phyloP scores from a whole-genome alignment of 2,113 vertebrate genomes.

The Cromileptes altivelis region DNA sequence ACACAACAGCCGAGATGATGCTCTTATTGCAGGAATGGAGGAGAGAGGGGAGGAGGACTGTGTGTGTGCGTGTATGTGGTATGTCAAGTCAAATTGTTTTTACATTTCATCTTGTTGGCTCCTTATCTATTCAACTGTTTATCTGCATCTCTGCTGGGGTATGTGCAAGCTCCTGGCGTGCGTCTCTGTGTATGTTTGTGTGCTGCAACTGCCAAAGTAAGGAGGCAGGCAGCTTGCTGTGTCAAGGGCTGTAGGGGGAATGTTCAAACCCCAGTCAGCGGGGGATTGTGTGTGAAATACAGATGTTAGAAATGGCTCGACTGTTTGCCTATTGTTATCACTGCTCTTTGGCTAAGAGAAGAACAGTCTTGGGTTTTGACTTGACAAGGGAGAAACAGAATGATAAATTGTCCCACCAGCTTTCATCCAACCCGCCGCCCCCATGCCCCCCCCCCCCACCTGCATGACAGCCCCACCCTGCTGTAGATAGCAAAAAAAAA shows the following conservation, averaged over 20 bases:
- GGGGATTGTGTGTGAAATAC: conserved; percentile 75
- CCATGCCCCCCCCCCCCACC: not conserved
- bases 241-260: conserved; percentile 71
- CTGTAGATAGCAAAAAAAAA: conserved; percentile 65
- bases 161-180: conserved; percentile 58
- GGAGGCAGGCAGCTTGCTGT: conserved; percentile 68
- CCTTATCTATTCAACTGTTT: conserved; percentile 78
- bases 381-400: conserved; percentile 79
- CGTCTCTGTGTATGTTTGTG: conserved; percentile 62
- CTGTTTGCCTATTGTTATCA: conserved; percentile 73
- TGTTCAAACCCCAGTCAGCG: conserved; percentile 70
- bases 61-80: conserved; percentile 38
- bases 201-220: conserved; percentile 63
- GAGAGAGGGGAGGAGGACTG: conserved; percentile 30
- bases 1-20: conserved; percentile 58
- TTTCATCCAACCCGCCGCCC: conserved; percentile 61
- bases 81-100: conserved; percentile 81
- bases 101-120: conserved; percentile 76
- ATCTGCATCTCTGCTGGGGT: conserved; percentile 72
- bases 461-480: conserved; percentile 31
- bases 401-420: conserved; percentile 78
- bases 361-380: conserved; percentile 69
- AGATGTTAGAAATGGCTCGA: conserved; percentile 75
- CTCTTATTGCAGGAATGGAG: conserved; percentile 44
- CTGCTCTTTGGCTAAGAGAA: conserved; percentile 59